These are phyloP conservation scores for Rhingia rostrata DNA, from an alignment of 2,888 invertebrate genomes.

Conservation along the genomic window DNA sequence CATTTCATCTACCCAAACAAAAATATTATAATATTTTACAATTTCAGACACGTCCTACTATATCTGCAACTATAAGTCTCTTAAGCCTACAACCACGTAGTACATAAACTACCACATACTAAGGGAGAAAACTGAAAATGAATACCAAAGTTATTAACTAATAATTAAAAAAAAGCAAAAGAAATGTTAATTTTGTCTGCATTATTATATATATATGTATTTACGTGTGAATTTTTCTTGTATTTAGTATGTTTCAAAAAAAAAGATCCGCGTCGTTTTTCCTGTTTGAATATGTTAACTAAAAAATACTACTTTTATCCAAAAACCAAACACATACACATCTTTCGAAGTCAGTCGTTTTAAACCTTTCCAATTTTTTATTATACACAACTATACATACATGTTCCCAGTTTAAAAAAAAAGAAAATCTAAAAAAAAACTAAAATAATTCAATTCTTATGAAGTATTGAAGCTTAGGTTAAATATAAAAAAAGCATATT, in stretches of 20 bases:
- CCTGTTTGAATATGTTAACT: constrained; percentile 70
- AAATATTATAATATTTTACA: neutral
- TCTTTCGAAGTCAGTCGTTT: constrained; percentile 56
- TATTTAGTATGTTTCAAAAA: constrained; percentile 68
- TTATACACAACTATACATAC: constrained; percentile 56
- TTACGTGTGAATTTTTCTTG: constrained; percentile 73
- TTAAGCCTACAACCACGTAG: constrained; percentile 41
- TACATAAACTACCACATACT: constrained; percentile 48
- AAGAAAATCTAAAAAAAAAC: constrained; percentile 22
- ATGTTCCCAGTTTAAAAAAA: constrained; percentile 47
- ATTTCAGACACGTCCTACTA: constrained; percentile 64
- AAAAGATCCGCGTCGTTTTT: constrained; percentile 56
- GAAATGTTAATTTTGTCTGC: constrained; percentile 71
- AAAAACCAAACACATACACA: constrained; percentile 42
- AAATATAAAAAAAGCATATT: constrained; percentile 44
- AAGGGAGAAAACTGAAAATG: constrained; percentile 66
- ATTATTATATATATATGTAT: constrained; percentile 74
- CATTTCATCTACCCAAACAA: too few species aligned
- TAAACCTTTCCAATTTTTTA: constrained; percentile 63
- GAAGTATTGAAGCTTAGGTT: constrained; percentile 70
- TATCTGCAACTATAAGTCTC: constrained; percentile 62
- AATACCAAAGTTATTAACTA: constrained; percentile 74
- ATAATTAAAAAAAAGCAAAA: constrained; percentile 63
- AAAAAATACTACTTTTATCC: constrained; percentile 44
- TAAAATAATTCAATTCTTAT: constrained; percentile 66